These are phyloP conservation scores for Halictus ligatus DNA, from an alignment of 2,888 invertebrate genomes.

Conservation along the genomic window DNA sequence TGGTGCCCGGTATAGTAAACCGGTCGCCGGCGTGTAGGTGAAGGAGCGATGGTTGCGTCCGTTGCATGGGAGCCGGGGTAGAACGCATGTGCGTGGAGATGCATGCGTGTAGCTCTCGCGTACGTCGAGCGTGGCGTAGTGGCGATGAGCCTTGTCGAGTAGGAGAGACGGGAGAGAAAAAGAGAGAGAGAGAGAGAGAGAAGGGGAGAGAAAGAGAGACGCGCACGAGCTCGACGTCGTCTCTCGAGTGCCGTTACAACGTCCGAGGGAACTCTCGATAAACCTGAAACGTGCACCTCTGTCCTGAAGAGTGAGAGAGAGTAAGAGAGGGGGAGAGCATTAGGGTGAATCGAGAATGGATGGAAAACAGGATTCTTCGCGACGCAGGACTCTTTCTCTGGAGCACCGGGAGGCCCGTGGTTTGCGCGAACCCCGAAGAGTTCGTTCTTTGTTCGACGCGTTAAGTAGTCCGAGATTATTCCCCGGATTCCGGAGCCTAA, in stretches of 20 bases:
- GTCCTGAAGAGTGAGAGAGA: not conserved
- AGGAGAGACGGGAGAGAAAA: not conserved
- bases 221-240: constrained; percentile 47
- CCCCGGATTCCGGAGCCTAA: not conserved
- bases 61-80: not conserved
- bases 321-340: not conserved
- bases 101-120: constrained; percentile 17
- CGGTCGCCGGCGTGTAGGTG: constrained; percentile 55
- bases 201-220: constrained; percentile 29
- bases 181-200: constrained; percentile 11
- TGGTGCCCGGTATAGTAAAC: constrained; percentile 51
- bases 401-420: not conserved
- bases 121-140: constrained; percentile 25
- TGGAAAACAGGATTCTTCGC: constrained; percentile 54
- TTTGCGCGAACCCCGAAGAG: not conserved
- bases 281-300: constrained; percentile 60
- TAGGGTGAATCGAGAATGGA: constrained; percentile 43
- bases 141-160: constrained; percentile 40
- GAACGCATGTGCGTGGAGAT: not conserved
- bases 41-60: constrained; percentile 7
- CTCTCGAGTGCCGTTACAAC: constrained; percentile 69
- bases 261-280: constrained; percentile 62
- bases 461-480: constrained; percentile 39
- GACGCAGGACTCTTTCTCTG: constrained; percentile 37
- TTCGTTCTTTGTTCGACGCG: constrained; percentile 14